Evolutionary conservation across 1,140 invertebrate genomes (phyloP), one percentile per base, ranked within the genome.

Genomic region (Gryon sp.): DNA sequence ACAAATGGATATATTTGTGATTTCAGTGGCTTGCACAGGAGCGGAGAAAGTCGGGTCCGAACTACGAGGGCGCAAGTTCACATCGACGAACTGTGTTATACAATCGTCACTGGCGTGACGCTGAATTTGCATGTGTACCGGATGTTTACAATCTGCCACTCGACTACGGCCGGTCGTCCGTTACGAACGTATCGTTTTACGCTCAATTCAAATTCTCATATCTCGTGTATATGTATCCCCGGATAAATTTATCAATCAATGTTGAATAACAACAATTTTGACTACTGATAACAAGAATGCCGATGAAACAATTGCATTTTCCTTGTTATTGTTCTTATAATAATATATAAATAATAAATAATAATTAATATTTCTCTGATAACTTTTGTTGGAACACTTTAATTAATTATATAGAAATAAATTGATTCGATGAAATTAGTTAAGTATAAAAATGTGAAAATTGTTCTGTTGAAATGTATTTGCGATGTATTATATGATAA

Each of bases 141-240:
- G 83, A 85, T 85, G 84, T 85, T 86, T 86, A 84, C 80, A 84
- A 84, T 86, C 83, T 84, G 80, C 83, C 82, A 83, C 79, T 85
- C 82, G 81, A 82, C 76, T 76, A 76, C 68, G 70, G 69, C 59
- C 55, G 76, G 28, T 62, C 52, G 79, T 68, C 57, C 50, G 50
- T 73, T 79, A 68, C 48, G 24, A 70, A 70, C 60, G 60, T 34
- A 76, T 62, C 65, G 16, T 55, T 69, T 63, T 60, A 66, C 52
- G 30, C 63, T 12, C 45, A 57, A 78, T 74, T 68, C 40, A 30
- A 68, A 72, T 69, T 28, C 26, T 40, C 52, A 22, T 62, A 68
- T 76, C 65, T 76, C 38, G 28, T 26, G 38, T 63, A 50, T 50
- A 52, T 30, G 34, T 26, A 45, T 63, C 40, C 24, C 18, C 22